phyloP scores from a whole-genome alignment of 2,797 vertebrate species.

The Clamator glandarius region DNA sequence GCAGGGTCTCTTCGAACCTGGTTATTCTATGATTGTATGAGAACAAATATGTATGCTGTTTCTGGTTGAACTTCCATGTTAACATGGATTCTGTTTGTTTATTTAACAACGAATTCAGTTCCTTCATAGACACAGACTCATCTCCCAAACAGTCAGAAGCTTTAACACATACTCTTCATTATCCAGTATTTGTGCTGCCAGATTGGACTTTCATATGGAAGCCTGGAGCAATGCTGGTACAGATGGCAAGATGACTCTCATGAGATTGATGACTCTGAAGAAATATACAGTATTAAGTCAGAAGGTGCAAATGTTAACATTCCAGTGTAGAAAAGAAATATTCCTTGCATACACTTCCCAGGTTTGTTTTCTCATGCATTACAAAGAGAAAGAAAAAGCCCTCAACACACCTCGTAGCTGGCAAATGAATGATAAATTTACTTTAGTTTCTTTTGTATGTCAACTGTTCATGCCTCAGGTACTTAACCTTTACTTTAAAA shows the following conservation, averaged over 20 bases:
- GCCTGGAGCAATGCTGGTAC: conserved; percentile 75
- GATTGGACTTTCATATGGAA: conserved; percentile 82
- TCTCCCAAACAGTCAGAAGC: conserved; percentile 71
- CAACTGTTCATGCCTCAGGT: conserved; percentile 75
- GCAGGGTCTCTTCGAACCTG: too few relatives aligned
- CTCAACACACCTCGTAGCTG: conserved; percentile 49
- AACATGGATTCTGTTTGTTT: conserved; percentile 57
- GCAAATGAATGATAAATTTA: conserved; percentile 72
- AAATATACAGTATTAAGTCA: conserved; percentile 79
- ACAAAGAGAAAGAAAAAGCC: conserved; percentile 70
- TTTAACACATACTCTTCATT: conserved; percentile 78
- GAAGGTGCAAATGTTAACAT: conserved; percentile 81
- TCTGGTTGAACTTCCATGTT: conserved; percentile 68
- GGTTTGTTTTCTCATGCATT: conserved; percentile 73
- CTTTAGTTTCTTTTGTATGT: conserved; percentile 75
- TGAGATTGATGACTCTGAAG: conserved; percentile 80
- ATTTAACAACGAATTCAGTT: conserved; percentile 58
- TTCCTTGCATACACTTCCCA: conserved; percentile 73
- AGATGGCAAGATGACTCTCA: conserved; percentile 78
- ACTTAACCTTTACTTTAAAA: conserved; percentile 81
- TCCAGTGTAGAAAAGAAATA: conserved; percentile 73
- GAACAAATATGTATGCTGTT: conserved; percentile 3
- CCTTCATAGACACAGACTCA: conserved; percentile 68
- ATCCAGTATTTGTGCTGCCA: conserved; percentile 78
- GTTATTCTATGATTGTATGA: too few relatives aligned